Percentiles rank a stretch among this genome's conserved stretches.
Evolutionary conservation across 2,888 invertebrate genomes (phyloP).

Genomic region (Dyspetes luteomarginatus): DNA sequence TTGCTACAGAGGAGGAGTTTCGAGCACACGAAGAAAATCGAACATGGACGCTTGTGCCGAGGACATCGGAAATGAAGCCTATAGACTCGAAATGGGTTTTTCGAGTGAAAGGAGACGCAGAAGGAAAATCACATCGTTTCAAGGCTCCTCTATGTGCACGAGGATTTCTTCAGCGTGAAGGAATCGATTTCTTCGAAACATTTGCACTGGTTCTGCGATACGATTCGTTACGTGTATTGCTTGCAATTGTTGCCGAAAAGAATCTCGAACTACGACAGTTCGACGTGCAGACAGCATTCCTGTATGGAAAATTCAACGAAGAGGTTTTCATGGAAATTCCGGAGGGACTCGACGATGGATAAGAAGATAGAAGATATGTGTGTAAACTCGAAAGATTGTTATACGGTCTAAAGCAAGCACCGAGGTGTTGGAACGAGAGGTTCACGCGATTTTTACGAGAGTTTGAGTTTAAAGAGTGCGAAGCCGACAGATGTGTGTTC

Average conservation of each 20-base stretch:
- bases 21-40: constrained; percentile 29
- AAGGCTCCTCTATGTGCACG: not conserved
- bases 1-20: constrained; percentile 24
- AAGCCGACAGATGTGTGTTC: too few relatives aligned
- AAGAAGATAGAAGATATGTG: too few relatives aligned
- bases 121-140: constrained; percentile 57
- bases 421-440: constrained; percentile 55
- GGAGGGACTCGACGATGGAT: constrained; percentile 21
- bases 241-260: not conserved
- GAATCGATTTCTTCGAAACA: constrained; percentile 20
- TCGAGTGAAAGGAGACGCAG: constrained; percentile 51
- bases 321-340: constrained; percentile 21
- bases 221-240: constrained; percentile 26
- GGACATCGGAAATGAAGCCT: constrained; percentile 13
- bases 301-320: constrained; percentile 15
- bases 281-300: constrained; percentile 31
- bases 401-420: constrained; percentile 62
- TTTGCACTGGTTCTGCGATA: constrained; percentile 31
- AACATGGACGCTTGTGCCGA: constrained; percentile 36
- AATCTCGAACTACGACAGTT: constrained; percentile 27
- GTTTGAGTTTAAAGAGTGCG: constrained; percentile 41
- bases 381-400: constrained; percentile 52
- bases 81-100: constrained; percentile 58
- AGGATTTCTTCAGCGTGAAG: not conserved
- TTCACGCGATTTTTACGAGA: constrained; percentile 44